Conservation (phyloP, 2,888 invertebrate species). For the Ischnura elegans region DNA sequence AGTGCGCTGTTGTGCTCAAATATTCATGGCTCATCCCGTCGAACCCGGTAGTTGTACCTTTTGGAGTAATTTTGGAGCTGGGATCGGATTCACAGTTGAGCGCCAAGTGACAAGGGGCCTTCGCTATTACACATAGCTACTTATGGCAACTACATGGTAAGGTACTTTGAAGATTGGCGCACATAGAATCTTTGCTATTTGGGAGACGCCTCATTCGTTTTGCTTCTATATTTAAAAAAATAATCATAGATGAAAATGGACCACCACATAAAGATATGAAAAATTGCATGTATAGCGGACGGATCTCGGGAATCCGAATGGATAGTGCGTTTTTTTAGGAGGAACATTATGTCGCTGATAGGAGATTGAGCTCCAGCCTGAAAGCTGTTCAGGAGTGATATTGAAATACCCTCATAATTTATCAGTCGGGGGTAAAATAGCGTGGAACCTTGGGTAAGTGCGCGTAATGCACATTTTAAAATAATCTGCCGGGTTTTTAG, state of each 20-base stretch:
- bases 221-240: neutral
- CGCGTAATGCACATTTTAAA: no score
- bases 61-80: no score
- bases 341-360: neutral
- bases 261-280: neutral
- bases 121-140: neutral
- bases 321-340: neutral
- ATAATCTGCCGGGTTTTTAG: no score
- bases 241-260: neutral
- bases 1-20: no score
- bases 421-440: neutral
- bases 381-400: neutral
- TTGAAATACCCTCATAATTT: neutral
- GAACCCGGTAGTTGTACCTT: no score
- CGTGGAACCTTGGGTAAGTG: no score
- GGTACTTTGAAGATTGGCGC: conserved; percentile 32
- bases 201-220: neutral
- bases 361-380: neutral
- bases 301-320: neutral
- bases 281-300: neutral
- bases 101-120: no score
- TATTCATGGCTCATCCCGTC: no score
- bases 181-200: neutral
- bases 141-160: neutral
- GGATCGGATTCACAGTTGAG: no score